A percentile compares a stretch with the other conserved stretches of the same genome.
Conservation (phyloP, 2,888 invertebrate genomes). For the Nowickia ferox region DNA sequence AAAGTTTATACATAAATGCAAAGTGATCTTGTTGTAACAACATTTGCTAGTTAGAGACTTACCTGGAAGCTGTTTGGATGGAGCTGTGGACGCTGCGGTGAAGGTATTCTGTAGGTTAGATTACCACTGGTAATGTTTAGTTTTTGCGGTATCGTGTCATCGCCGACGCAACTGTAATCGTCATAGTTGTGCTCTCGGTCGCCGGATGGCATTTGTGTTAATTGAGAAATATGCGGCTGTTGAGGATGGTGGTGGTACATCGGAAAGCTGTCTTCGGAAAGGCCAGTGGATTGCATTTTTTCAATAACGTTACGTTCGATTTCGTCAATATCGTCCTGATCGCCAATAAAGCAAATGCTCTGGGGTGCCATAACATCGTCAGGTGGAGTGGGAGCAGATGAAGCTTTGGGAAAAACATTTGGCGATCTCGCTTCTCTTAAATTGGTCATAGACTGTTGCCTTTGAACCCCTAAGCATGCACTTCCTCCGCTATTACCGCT, state of each 20-base stretch:
- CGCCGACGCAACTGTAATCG: constrained; percentile 85
- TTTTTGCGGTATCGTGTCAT: constrained; percentile 83
- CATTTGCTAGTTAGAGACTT: background rate
- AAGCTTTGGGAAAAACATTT: constrained; percentile 74
- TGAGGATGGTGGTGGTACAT: constrained; percentile 73
- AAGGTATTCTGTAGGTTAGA: constrained; percentile 94
- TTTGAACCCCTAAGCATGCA: constrained; percentile 74
- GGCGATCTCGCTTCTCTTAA: constrained; percentile 78
- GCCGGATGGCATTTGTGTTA: constrained; percentile 55
- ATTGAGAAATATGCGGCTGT: constrained; percentile 68
- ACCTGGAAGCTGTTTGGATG: constrained; percentile 89
- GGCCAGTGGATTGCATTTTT: constrained; percentile 78
- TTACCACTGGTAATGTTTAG: constrained; percentile 94
- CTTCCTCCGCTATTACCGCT: constrained; percentile 41
- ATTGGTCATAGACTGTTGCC: constrained; percentile 79
- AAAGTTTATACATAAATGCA: background rate
- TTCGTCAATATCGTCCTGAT: constrained; percentile 84
- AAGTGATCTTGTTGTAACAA: background rate
- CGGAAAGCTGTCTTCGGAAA: constrained; percentile 76
- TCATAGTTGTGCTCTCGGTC: constrained; percentile 72
- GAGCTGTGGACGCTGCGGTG: constrained; percentile 91
- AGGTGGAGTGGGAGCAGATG: constrained; percentile 83
- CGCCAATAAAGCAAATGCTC: constrained; percentile 95
- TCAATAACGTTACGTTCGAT: constrained; percentile 82
- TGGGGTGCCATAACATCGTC: constrained; percentile 96